A percentile compares a stretch with the other conserved stretches of the same genome.
Conservation (phyloP, 2,797 vertebrate genomes). For the Sarcoramphus papa region DNA sequence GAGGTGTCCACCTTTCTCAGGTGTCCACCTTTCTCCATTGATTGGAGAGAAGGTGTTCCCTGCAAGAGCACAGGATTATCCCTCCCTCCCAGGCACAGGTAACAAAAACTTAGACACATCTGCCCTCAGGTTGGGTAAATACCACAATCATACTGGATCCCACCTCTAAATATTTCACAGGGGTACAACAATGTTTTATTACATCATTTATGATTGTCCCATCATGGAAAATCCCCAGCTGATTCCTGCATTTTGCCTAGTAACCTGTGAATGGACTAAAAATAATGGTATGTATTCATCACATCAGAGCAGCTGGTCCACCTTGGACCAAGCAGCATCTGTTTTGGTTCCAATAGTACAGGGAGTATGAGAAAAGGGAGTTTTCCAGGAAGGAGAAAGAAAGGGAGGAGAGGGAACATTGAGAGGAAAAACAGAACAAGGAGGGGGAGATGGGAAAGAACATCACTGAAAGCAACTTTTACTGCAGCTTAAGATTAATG, state of each 20-base stretch:
- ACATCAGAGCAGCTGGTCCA: background rate
- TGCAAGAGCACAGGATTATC: background rate
- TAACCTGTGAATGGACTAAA: background rate
- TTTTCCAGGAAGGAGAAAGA: background rate
- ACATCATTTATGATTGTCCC: background rate
- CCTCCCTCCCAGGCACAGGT: background rate
- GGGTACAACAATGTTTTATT: background rate
- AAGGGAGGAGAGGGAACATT: background rate
- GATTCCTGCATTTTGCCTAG: background rate
- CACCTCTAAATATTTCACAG: background rate
- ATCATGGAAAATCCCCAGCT: background rate
- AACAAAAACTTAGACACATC: background rate
- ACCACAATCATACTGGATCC: background rate
- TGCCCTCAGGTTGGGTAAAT: background rate
- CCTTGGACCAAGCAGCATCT: background rate
- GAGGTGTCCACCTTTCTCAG: background rate
- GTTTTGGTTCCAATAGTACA: background rate
- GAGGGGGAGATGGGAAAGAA: background rate
- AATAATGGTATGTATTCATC: background rate
- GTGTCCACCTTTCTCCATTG: background rate
- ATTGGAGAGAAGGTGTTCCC: background rate
- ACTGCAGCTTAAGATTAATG: slow-evolving; percentile 39
- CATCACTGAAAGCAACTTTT: slow-evolving; percentile 20
- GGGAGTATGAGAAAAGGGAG: background rate
- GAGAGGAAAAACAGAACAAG: background rate